Evolutionary conservation across 1,140 invertebrate genomes (phyloP).

Genomic region (Dendroctonus ponderosae): DNA sequence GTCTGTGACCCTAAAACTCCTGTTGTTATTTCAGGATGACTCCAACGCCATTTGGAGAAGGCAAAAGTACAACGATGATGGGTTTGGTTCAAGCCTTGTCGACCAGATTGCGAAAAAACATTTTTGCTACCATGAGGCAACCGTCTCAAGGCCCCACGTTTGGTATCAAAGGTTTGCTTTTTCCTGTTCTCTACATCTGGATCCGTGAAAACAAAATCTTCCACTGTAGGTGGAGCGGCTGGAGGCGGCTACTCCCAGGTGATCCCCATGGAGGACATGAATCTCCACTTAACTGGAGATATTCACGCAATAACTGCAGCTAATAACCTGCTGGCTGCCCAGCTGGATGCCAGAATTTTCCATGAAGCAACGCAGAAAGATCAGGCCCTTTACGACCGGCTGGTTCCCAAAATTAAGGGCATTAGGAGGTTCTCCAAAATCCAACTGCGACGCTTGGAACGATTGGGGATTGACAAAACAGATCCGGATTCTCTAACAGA

Average conservation of each 20-base stretch:
- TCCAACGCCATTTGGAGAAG: conserved; percentile 95
- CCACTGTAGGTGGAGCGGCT: conserved; percentile 38
- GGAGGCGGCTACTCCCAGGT: conserved; percentile 85
- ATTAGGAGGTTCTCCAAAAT: conserved; percentile 78
- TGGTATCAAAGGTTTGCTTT: conserved; percentile 82
- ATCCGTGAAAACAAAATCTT: background rate
- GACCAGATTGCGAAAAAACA: conserved; percentile 81
- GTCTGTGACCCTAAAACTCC: too few relatives aligned
- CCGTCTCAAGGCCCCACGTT: conserved; percentile 98
- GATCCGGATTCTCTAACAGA: conserved; percentile 77
- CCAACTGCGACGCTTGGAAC: conserved; percentile 75
- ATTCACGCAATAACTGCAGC: conserved; percentile 98
- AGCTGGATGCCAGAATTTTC: conserved; percentile 92
- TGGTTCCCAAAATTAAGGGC: conserved; percentile 80
- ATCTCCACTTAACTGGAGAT: conserved; percentile 97
- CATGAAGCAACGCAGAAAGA: conserved; percentile 92
- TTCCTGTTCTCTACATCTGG: background rate
- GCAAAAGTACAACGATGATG: conserved; percentile 94
- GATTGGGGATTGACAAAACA: conserved; percentile 84
- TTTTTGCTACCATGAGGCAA: conserved; percentile 94
- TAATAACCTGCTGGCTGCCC: conserved; percentile 95
- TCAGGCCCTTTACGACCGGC: conserved; percentile 78
- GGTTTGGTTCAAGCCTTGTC: conserved; percentile 91
- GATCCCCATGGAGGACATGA: conserved; percentile 99
- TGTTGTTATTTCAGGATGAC: conserved; percentile 92